Conservation (phyloP, 1,140 invertebrate species). For the Coptotermes formosanus region DNA sequence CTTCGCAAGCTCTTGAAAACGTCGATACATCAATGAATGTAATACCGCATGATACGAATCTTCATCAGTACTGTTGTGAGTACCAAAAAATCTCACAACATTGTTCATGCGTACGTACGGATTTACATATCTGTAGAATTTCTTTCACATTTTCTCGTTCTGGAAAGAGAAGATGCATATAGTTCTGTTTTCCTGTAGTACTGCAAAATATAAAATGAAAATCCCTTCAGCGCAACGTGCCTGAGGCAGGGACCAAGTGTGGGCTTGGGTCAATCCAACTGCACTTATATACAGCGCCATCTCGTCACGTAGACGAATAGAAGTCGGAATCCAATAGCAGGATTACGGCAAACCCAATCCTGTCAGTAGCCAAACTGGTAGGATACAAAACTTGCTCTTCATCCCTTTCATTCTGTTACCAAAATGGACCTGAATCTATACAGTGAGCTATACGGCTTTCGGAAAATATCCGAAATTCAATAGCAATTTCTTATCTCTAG, state of each 20-base stretch:
- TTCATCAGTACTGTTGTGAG: no score
- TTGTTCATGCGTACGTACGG: no score
- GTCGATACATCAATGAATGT: no score
- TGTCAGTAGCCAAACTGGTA: not conserved
- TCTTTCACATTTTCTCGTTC: no score
- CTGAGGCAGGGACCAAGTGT: not conserved
- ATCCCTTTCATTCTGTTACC: not conserved
- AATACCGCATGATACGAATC: no score
- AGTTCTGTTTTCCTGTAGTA: no score
- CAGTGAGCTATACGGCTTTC: not conserved
- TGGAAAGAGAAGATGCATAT: no score
- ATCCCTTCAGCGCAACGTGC: not conserved
- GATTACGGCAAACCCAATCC: slow-evolving; percentile 9
- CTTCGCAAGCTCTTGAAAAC: no score
- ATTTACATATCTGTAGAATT: no score
- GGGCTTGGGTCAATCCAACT: not conserved
- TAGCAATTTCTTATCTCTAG: not conserved
- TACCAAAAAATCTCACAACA: no score
- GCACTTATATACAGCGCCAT: not conserved
- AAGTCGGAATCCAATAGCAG: not conserved
- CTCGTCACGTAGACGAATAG: not conserved
- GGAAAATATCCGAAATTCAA: not conserved
- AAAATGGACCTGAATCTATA: not conserved
- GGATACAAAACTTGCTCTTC: not conserved
- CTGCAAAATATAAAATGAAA: not conserved